A percentile compares a stretch with the other conserved stretches of the same genome.
phyloP scores from a whole-genome alignment of 2,888 invertebrate genomes.

The Ceraclea dissimilis region DNA sequence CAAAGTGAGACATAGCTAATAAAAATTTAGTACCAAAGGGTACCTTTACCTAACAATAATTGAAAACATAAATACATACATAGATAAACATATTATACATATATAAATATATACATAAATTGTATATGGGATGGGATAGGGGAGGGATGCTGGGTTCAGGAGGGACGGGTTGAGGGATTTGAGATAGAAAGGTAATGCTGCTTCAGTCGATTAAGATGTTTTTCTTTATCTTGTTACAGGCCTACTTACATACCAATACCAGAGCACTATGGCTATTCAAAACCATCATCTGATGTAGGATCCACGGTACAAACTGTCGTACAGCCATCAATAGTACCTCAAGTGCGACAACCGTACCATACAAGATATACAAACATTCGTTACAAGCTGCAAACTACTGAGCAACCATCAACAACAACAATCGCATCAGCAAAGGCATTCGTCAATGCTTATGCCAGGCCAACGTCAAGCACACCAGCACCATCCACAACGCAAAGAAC shows the following conservation, averaged over 20 bases:
- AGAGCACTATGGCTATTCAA: neutral
- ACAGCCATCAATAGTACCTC: constrained; percentile 3
- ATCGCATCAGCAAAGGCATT: constrained; percentile 38
- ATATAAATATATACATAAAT: no score
- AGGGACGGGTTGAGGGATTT: no score
- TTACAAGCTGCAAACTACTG: constrained; percentile 27
- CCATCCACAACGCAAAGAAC: constrained; percentile 32
- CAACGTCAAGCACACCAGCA: constrained; percentile 27
- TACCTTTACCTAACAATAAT: no score
- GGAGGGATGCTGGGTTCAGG: no score
- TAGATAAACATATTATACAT: no score
- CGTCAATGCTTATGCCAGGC: constrained; percentile 39
- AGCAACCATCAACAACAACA: constrained; percentile 25
- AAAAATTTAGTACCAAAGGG: no score
- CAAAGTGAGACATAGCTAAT: no score
- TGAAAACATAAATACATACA: no score
- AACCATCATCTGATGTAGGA: neutral
- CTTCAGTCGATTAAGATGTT: no score
- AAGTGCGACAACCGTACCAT: constrained; percentile 37
- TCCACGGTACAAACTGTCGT: neutral
- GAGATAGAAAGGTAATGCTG: no score
- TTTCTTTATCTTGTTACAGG: neutral
- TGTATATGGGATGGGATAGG: no score
- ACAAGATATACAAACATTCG: constrained; percentile 40
- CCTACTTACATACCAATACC: neutral